Evolutionary conservation across 2,797 vertebrate genomes (phyloP), one percentile per base, ranked within the genome.

Genomic region (Siniperca undulata): DNA sequence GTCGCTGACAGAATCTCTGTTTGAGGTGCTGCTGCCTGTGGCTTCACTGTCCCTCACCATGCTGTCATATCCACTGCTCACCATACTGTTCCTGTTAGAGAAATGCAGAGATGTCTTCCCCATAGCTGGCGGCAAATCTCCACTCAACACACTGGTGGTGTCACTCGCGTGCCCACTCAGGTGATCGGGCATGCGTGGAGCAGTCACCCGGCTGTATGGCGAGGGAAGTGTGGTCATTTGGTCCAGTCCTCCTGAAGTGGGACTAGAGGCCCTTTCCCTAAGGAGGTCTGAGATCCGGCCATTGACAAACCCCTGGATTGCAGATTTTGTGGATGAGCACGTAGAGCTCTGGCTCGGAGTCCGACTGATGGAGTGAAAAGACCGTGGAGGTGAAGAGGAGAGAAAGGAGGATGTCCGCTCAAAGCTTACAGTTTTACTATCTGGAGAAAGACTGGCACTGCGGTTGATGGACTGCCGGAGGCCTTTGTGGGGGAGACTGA

Each of bases 11-110:
- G 98, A 99, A 74, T 98, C 97, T 88, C 98, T 96, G 1, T 96
- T 96, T 0, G 98, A 99, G 27, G 95, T 96, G 36, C 96, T 95
- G 0, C 98, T 98, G 9, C 96, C 97, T 0, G 97, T 98, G 3
- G 97, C 97, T 91, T 99, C 98, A 0, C 98, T 98, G 95, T 99
- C 98, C 64, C 98, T 95, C 74, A 98, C 91, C 96, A 99, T 96
- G 95, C 98, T 99, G 93, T 98, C 98, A 0, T 99, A 99, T 36
- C 98, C 98, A 0, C 99, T 99, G 95, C 98, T 99, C 73, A 98
- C 97, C 19, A 96, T 93, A 0, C 98, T 99, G 94, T 96, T 94
- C 84, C 95, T 86, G 90, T 94, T 92, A 0, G 94, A 97, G 86
- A 98, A 99, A 81, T 99, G 96, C 50, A 99, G 94, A 0, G 98